Evolutionary conservation across 2,888 invertebrate genomes (phyloP).

Genomic region (Microdon myrmicae): DNA sequence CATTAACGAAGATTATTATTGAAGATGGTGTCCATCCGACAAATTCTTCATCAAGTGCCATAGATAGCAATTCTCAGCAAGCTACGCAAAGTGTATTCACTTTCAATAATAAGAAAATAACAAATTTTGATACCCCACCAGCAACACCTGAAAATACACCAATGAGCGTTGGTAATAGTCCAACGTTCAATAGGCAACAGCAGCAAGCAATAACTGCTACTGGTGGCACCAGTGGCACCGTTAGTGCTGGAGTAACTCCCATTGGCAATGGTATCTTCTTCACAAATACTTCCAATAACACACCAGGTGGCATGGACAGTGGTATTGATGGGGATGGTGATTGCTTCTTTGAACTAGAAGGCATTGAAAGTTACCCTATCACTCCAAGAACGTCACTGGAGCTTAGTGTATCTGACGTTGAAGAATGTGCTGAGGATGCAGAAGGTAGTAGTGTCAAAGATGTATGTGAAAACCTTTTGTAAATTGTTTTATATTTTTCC

Average conservation of each 20-base stretch:
- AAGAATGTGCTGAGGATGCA: conserved; percentile 80
- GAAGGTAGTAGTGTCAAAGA: conserved; percentile 71
- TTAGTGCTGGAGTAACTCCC: conserved; percentile 13
- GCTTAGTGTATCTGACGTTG: conserved; percentile 70
- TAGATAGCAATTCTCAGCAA: conserved; percentile 44
- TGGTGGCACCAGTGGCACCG: conserved; percentile 24
- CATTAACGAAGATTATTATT: conserved; percentile 42
- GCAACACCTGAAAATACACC: conserved; percentile 66
- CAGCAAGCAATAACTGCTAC: conserved; percentile 50
- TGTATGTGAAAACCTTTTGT: not conserved
- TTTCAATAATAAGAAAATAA: conserved; percentile 58
- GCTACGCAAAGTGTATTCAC: conserved; percentile 32
- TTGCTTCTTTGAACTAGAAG: conserved; percentile 83
- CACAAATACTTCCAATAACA: conserved; percentile 20
- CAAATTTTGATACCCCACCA: conserved; percentile 66
- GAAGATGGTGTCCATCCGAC: conserved; percentile 8
- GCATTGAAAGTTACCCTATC: conserved; percentile 60
- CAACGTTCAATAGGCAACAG: conserved; percentile 64
- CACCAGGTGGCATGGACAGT: conserved; percentile 67
- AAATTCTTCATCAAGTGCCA: conserved; percentile 51
- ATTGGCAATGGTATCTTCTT: conserved; percentile 27
- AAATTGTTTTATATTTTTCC: conserved; percentile 63
- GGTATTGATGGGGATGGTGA: conserved; percentile 70
- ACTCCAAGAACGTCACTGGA: conserved; percentile 35
- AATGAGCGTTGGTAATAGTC: conserved; percentile 67